Conservation (phyloP, 2,888 invertebrate genomes). For the Cremastobaeus sp. region DNA sequence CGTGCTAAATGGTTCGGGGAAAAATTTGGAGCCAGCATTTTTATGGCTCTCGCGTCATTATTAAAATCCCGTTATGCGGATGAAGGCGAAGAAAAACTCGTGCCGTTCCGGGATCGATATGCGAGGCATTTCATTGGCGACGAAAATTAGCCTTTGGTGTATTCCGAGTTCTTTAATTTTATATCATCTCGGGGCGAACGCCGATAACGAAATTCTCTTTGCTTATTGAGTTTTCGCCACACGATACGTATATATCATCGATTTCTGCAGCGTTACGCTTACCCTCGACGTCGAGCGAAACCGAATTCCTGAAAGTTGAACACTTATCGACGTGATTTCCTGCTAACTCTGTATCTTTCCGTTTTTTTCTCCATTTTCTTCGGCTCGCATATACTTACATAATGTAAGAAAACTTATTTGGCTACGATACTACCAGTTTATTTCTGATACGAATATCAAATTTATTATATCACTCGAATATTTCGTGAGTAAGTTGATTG, state of each 20-base stretch:
- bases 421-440: not conserved
- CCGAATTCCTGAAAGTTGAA: conserved; percentile 32
- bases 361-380: conserved; percentile 7
- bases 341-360: conserved; percentile 4
- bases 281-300: conserved; percentile 32
- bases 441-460: not conserved
- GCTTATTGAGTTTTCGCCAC: conserved; percentile 36
- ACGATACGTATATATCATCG: conserved; percentile 26
- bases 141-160: conserved; percentile 9
- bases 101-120: conserved; percentile 10
- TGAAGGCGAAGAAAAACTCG: not conserved
- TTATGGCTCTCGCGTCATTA: conserved; percentile 20
- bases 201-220: conserved; percentile 39
- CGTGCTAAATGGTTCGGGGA: conserved; percentile 41
- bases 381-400: conserved; percentile 14
- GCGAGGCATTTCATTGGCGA: not conserved
- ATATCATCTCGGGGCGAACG: conserved; percentile 17
- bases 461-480: too few species aligned
- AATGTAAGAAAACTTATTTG: conserved; percentile 12
- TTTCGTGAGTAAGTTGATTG: too few species aligned
- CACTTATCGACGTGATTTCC: conserved; percentile 41
- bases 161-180: conserved; percentile 24
- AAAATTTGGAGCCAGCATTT: conserved; percentile 40
- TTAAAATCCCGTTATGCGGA: conserved; percentile 2
- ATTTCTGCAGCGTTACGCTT: conserved; percentile 15